phyloP scores from a whole-genome alignment of 2,888 invertebrate species.

The Thelaira solivaga region DNA sequence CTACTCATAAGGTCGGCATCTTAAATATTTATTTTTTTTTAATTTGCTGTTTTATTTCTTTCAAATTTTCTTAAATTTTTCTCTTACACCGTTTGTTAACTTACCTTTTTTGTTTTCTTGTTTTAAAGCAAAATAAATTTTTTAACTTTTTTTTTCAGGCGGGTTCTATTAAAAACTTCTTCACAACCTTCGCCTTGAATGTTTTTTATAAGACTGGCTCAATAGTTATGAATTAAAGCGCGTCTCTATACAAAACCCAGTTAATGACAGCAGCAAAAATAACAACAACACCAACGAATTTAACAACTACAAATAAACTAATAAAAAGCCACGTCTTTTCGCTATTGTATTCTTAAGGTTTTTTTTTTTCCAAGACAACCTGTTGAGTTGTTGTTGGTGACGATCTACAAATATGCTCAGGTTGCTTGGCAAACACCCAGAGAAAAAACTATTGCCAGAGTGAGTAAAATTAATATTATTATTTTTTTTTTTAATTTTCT shows the following conservation, averaged over 20 bases:
- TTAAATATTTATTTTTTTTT: too few species aligned
- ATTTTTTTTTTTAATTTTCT: constrained; percentile 5
- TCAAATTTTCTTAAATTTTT: not conserved
- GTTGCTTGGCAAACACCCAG: constrained; percentile 34
- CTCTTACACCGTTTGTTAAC: not conserved
- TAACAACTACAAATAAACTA: constrained; percentile 14
- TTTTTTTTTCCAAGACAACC: constrained; percentile 23
- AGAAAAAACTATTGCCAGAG: not conserved
- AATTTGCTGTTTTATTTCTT: too few species aligned
- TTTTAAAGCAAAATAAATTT: not conserved
- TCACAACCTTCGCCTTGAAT: constrained; percentile 75
- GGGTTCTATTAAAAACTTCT: not conserved
- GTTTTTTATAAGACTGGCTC: constrained; percentile 70
- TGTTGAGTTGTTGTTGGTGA: constrained; percentile 12
- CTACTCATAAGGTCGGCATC: too few species aligned
- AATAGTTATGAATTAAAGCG: constrained; percentile 30
- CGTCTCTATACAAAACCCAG: constrained; percentile 33
- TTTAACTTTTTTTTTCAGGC: not conserved
- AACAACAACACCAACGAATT: not conserved
- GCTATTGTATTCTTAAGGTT: constrained; percentile 15
- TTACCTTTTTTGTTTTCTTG: constrained; percentile 25
- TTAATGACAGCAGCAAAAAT: too few species aligned
- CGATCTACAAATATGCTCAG: constrained; percentile 52
- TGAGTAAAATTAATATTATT: constrained; percentile 5
- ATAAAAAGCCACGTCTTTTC: constrained; percentile 50